These are phyloP conservation scores for Tribolium castaneum DNA, from an alignment of 1,140 invertebrate genomes.

Conservation along the genomic window DNA sequence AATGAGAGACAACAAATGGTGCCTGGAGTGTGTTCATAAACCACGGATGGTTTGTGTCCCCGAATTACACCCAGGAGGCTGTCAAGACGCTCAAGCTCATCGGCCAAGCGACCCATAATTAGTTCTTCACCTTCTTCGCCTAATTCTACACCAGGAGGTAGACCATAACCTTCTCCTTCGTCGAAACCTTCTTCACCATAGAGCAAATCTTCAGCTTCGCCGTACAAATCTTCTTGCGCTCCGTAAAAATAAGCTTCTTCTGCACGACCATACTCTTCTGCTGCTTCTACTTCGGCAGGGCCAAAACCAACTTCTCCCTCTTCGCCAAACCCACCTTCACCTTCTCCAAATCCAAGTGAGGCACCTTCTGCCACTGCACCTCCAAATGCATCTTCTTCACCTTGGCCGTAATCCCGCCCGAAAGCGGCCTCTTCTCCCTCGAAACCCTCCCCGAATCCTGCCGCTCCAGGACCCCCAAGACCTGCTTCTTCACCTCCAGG, in stretches of 20 bases:
- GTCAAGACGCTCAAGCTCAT: conserved; percentile 38
- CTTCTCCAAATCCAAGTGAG: neutral
- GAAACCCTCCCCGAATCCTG: neutral
- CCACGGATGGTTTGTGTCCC: conserved; percentile 52
- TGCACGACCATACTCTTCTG: neutral
- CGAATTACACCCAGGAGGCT: conserved; percentile 21
- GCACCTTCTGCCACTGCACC: neutral
- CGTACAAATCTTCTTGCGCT: neutral
- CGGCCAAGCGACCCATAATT: neutral
- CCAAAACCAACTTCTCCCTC: neutral
- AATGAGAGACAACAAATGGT: conserved; percentile 57
- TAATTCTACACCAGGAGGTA: neutral
- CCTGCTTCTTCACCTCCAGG: too few relatives aligned
- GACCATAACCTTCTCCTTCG: neutral
- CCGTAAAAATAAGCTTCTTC: neutral
- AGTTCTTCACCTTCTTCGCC: conserved; percentile 13
- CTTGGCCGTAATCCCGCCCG: neutral
- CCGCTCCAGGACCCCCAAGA: neutral
- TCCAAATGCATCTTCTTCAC: neutral
- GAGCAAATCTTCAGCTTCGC: neutral
- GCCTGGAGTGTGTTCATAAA: conserved; percentile 54
- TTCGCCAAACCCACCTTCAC: neutral
- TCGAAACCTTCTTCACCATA: neutral
- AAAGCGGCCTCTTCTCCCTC: neutral
- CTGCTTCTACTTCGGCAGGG: neutral